Percentiles rank a stretch among this genome's conserved stretches.
Evolutionary conservation across 2,888 invertebrate species (phyloP).

Genomic region (Mythimna impura): DNA sequence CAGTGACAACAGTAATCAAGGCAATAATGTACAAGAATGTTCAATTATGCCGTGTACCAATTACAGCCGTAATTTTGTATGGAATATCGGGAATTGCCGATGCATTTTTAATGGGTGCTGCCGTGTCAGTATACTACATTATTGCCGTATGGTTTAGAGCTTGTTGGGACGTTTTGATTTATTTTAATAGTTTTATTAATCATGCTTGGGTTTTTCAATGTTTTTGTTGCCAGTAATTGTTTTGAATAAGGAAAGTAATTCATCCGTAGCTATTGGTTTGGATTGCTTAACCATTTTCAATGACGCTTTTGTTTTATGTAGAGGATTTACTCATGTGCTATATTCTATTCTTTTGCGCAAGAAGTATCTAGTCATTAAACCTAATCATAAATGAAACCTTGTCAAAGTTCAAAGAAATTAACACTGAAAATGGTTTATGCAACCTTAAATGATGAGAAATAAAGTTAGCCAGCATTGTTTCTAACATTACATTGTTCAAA

Average conservation of each 20-base stretch:
- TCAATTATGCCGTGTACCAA: conserved; percentile 23
- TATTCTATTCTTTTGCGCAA: background rate
- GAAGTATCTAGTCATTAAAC: background rate
- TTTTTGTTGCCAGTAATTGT: background rate
- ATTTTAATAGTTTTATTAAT: background rate
- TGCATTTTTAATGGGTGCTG: conserved; percentile 35
- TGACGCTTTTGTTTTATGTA: background rate
- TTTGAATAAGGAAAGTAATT: conserved; percentile 14
- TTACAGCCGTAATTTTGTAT: conserved; percentile 23
- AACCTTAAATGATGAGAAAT: conserved; percentile 21
- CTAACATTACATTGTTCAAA: conserved; percentile 31
- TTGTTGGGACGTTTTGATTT: conserved; percentile 21
- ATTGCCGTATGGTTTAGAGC: background rate
- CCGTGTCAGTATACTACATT: conserved; percentile 5
- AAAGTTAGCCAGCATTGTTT: conserved; percentile 22
- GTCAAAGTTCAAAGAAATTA: conserved; percentile 1
- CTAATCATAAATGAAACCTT: background rate
- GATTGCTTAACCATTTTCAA: background rate
- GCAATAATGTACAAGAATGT: conserved; percentile 30
- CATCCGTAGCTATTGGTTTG: background rate
- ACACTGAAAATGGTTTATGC: conserved; percentile 12
- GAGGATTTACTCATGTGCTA: background rate
- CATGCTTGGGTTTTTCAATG: background rate
- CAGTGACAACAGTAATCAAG: conserved; percentile 31
- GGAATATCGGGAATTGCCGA: conserved; percentile 20